Base-by-base conservation (phyloP, 2,888 invertebrate genomes). In the Bimastos eiseni region DNA sequence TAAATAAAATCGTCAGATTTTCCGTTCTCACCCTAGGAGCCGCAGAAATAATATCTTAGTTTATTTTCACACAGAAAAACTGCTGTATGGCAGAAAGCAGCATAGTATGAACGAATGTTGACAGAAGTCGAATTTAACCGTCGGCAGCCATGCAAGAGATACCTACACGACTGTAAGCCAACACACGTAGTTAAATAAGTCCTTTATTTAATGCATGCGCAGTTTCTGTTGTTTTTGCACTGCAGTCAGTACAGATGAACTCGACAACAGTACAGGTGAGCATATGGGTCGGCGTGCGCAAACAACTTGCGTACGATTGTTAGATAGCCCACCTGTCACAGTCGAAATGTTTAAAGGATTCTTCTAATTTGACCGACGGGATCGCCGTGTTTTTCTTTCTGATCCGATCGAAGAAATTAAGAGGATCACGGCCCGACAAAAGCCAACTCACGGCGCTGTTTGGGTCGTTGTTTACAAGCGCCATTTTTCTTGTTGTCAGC, bases 331-430 rank as follows among this genome's bases (percentile, higher is more conserved):
- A 90, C 90, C 70, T n/a, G 37, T 90, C 70, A 34, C 37, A 37
- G 37, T 90, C 90, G 21, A 90, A 90, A 30, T 49, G 44, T n/a
- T 49, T 34, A n/a, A 90, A 90, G 90, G n/a, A 90, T 70, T 90
- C 90, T n/a, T 49, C 37, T 24, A 70, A 15, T n/a, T 70, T 49
- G 34, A 70, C 70, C 17, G 90, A 70, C 33, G n/a, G 70, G 37
- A 49, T 70, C 34, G 90, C 55, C 70, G 90, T 33, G 21, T 90
- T 90, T 34, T 44, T 90, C 55, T 90, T 90, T 34, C 70, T 44
- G n/a, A 90, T 90, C 24, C 37, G 37, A 83, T 90, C 90, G 37
- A 90, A 90, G 55, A 90, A 30, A 70, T 90, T 90, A 8, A 86
- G 37, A 36, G 86, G 86, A 86, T 70, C 90, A n/a, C 70, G 34